Conservation (phyloP, 2,113 vertebrate genomes). For the Ornithorhynchus anatinus region DNA sequence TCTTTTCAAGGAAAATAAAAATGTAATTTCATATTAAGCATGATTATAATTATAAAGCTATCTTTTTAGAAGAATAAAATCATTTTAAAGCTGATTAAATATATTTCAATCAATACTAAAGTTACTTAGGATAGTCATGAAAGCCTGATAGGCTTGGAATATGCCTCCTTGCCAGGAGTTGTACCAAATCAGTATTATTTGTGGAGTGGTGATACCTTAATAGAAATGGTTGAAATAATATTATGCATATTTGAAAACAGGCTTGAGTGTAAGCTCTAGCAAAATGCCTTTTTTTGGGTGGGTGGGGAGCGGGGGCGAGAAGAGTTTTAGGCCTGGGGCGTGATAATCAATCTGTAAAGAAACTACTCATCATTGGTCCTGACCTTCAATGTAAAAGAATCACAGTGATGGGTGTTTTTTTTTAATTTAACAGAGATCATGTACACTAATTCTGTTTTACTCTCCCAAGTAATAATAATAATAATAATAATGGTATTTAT, state of each 20-base stretch:
- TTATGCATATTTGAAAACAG: slow-evolving; percentile 1
- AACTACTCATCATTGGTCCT: no score
- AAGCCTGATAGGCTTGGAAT: not conserved
- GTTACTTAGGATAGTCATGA: not conserved
- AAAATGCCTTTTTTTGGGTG: not conserved
- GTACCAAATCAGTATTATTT: not conserved
- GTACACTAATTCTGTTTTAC: no score
- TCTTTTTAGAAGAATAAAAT: slow-evolving; percentile 18
- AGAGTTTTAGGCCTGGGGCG: no score
- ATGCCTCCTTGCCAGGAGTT: slow-evolving; percentile 2
- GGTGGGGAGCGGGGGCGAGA: no score
- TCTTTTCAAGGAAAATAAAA: slow-evolving; percentile 36
- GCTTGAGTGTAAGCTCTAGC: not conserved
- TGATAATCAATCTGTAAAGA: no score
- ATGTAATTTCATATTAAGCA: not conserved
- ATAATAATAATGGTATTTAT: no score
- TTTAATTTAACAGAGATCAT: no score
- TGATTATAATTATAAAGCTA: slow-evolving; percentile 29
- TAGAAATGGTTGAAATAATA: slow-evolving; percentile 26
- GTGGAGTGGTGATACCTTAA: not conserved
- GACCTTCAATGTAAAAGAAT: no score
- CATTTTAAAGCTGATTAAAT: slow-evolving; percentile 14
- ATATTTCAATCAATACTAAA: slow-evolving; percentile 10
- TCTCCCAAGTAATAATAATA: no score
- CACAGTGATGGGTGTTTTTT: no score